phyloP scores from a whole-genome alignment of 2,888 invertebrate species.

The Taphrorychus bicolor region DNA sequence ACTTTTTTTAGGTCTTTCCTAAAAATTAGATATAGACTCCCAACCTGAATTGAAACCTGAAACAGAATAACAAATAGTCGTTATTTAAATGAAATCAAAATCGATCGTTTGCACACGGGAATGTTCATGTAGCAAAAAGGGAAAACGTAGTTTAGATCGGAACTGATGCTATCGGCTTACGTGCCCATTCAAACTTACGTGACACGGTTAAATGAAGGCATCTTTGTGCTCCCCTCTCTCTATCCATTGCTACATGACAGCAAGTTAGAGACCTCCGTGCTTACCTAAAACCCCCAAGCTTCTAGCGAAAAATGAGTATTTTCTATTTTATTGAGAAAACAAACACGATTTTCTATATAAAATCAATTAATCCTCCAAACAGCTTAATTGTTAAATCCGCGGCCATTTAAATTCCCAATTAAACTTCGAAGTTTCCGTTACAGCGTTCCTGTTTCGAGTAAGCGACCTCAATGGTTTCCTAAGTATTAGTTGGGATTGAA shows the following conservation, averaged over 20 bases:
- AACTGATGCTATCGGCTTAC: slow-evolving; percentile 5
- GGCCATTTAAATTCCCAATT: background rate
- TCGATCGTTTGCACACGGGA: background rate
- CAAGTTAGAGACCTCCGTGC: no score
- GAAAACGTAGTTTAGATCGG: background rate
- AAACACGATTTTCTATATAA: background rate
- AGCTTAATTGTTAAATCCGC: background rate
- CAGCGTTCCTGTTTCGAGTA: background rate
- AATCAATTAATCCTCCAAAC: background rate
- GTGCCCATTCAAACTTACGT: slow-evolving; percentile 13
- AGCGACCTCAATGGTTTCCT: background rate
- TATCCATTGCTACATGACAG: no score
- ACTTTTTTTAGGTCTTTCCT: no score
- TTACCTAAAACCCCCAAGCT: no score
- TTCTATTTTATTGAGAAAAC: background rate
- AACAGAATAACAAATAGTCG: background rate
- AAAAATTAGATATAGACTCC: no score
- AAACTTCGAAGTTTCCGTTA: background rate
- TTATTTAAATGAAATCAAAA: background rate
- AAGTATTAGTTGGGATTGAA: background rate
- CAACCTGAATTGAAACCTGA: no score
- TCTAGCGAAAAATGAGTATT: no score
- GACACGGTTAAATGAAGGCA: slow-evolving; percentile 3
- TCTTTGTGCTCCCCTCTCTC: no score
- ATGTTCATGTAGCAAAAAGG: background rate